Percentiles rank a stretch among this genome's conserved stretches.
phyloP scores from a whole-genome alignment of 2,888 invertebrate species.

The Stenodema calcarata region DNA sequence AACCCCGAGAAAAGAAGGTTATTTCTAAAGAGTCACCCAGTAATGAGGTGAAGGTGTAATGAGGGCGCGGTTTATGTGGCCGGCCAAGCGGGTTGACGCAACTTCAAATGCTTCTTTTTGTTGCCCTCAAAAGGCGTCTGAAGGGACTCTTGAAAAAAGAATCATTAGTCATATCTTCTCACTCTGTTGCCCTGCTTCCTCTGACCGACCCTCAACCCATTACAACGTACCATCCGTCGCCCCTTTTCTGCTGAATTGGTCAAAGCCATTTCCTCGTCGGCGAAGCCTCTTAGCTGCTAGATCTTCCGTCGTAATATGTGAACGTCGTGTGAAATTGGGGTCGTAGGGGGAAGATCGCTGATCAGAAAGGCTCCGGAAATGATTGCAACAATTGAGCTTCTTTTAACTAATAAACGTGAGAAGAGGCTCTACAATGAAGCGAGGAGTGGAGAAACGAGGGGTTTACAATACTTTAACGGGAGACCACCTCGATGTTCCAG shows the following conservation, averaged over 20 bases:
- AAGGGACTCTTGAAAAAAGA: background rate
- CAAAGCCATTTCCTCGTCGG: background rate
- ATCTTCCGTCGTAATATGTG: background rate
- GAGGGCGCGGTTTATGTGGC: background rate
- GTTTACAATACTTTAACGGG: no score
- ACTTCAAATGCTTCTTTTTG: background rate
- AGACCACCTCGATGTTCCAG: no score
- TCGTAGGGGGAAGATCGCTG: background rate
- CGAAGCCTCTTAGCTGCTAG: background rate
- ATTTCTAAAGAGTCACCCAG: background rate
- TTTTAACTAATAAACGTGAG: no score
- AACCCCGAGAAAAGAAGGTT: background rate
- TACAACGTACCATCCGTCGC: background rate
- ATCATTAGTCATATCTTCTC: background rate
- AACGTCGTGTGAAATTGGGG: background rate
- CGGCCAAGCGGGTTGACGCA: background rate
- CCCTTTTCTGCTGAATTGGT: background rate
- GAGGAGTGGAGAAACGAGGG: no score
- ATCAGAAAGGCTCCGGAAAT: background rate
- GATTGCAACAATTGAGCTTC: no score
- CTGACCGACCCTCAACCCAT: no score
- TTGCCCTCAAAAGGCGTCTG: background rate
- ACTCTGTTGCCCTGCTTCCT: background rate
- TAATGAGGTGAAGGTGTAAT: conserved; percentile 16
- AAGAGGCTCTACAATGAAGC: no score